Conservation (phyloP, 2,797 vertebrate species). For the Enteromius mattozi region DNA sequence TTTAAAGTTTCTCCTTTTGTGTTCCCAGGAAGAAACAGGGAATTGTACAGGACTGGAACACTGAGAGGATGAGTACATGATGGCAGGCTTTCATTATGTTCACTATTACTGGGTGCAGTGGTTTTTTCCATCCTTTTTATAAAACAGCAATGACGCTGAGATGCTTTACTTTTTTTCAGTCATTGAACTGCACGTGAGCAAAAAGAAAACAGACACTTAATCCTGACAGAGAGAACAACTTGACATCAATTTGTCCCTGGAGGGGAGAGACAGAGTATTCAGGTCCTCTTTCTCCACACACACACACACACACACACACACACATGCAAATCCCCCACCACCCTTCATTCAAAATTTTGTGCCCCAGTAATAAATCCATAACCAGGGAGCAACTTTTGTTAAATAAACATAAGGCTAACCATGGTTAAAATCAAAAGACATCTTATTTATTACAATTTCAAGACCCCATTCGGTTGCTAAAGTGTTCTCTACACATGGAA, state of each 20-base stretch:
- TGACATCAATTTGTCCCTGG: constrained; percentile 87
- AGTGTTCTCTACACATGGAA: constrained; percentile 37
- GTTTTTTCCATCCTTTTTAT: constrained; percentile 66
- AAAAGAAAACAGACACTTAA: constrained; percentile 90
- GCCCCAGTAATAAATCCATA: constrained; percentile 69
- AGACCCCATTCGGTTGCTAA: constrained; percentile 3
- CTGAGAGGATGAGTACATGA: not conserved
- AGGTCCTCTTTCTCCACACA: constrained; percentile 65
- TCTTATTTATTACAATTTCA: not conserved
- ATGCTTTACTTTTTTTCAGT: constrained; percentile 82
- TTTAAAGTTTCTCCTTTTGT: not conserved
- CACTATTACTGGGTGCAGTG: constrained; percentile 74
- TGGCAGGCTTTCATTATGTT: not conserved
- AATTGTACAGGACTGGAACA: not conserved
- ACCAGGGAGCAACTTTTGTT: constrained; percentile 62
- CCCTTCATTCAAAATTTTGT: constrained; percentile 61
- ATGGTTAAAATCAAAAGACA: constrained; percentile 52
- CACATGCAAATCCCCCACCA: constrained; percentile 28
- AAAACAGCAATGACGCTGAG: constrained; percentile 76
- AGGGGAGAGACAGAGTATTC: constrained; percentile 77
- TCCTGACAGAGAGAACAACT: constrained; percentile 89
- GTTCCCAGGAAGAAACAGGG: not conserved
- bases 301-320: constrained; percentile 35
- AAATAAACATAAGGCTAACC: constrained; percentile 60
- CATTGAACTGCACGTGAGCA: constrained; percentile 81